Evolutionary conservation across 2,888 invertebrate species (phyloP), one percentile per base, ranked within the genome.

Genomic region (Trimorus sp.): DNA sequence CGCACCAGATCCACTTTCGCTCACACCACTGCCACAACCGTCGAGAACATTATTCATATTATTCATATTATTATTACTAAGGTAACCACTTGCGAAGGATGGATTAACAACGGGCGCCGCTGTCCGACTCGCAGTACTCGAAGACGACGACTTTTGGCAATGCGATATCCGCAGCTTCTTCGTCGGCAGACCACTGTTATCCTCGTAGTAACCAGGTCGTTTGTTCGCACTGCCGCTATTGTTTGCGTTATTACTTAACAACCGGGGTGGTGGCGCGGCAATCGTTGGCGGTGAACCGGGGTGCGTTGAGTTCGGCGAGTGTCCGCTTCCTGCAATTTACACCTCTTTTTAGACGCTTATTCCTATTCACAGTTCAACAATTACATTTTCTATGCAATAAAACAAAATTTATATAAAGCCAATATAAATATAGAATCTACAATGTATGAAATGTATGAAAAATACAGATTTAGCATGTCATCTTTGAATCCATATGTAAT

Each of bases 141-240:
- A 9, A 26, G n/a, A 60, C n/a, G 53, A 9, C 15, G n/a, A 60
- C 88, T 95, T 95, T 86, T 94, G 94, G 91, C 95, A 96, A 92
- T 96, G 96, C 90, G 98, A 97, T 92, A 98, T 97, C 90, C 98
- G 95, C 91, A 95, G 96, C 92, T 96, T 96, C 93, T 98, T 98
- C 79, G 93, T 93, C 48, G 92, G 94, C 87, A 92, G 93, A 86
- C 93, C 94, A 89, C 94, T 93, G 88, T 92, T 92, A 88, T 94
- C 92, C 86, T 94, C 94, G 86, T 93, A 94, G 88, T 93, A 94
- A 53, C 94, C 94, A 68, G 95, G 94, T 90, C 94, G 93, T 89
- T 94, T 94, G 49, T 94, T 93, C n/a, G 15, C 54, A 78, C 93
- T 93, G 49, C 94, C 93, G 81, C 93, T 93, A 37, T 16, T 65